Base-by-base conservation (phyloP, 1,140 invertebrate genomes). In the Zaprionus taronus region DNA sequence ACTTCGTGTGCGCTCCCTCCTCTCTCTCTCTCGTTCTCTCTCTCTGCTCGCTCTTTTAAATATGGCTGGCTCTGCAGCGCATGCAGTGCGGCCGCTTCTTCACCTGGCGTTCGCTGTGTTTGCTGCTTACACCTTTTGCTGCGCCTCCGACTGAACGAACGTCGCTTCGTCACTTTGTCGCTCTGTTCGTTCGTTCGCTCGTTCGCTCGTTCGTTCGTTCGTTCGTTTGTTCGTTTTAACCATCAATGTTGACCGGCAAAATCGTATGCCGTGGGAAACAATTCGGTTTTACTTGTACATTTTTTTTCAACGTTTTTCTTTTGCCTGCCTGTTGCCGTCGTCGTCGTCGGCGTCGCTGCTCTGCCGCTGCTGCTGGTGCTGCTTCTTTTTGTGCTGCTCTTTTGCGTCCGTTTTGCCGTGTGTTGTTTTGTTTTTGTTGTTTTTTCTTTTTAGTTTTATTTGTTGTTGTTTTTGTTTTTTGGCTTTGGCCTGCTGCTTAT, bases 191-290 rank as follows among this genome's bases (percentile, higher is more conserved):
- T 76, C 64, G 65, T 64, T 72, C 63, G 65, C 22, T 76, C 74
- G 22, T 62, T 61, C 55, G 51, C 38, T 73, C 76, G 66, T 31
- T 57, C 72, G 53, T 47, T 84, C 64, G 63, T 67, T 77, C 68
- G 68, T 56, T 72, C 71, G 77, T 67, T 79, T 55, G 66, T 72
- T 83, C 80, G 80, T 75, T 72, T 80, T 74, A 81, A 67, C 81
- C 86, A 82, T 90, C 86, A 87, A 80, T 85, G 87, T 92, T 92
- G 91, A 93, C 92, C 92, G 92, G 92, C 92, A 93, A 93, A 89
- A 93, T 93, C 91, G 92, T 92, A 93, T 93, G 92, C 92, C 92
- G 92, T 93, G 92, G 92, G 92, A 93, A 93, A 93, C 92, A 93
- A 93, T 93, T 93, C 91, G 92, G 92, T 93, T 93, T 91, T 93